Conservation (phyloP, 2,797 vertebrate genomes). For the Danio jaintianensis region DNA sequence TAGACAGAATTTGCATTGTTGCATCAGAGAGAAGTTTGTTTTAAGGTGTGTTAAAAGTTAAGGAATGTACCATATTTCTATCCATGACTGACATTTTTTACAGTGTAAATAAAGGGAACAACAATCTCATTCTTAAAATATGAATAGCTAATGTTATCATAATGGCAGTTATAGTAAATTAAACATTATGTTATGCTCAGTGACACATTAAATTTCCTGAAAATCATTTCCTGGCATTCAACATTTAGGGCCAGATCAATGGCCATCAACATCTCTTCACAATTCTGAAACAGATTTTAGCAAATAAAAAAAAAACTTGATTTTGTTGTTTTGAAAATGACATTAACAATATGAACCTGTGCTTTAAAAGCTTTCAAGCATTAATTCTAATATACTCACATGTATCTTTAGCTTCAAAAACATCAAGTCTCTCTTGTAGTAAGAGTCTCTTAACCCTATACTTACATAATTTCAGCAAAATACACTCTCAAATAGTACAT, state of each 20-base stretch:
- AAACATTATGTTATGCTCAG: no score
- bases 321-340: not conserved
- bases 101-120: no score
- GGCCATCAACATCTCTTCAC: not conserved
- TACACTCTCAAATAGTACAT: not conserved
- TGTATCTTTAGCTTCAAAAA: not conserved
- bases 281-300: not conserved
- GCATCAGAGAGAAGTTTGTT: no score
- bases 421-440: not conserved
- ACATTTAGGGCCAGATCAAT: not conserved
- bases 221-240: not conserved
- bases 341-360: not conserved
- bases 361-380: not conserved
- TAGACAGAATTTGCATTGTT: no score
- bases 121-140: no score
- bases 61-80: no score
- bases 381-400: not conserved
- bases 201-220: no score
- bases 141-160: no score
- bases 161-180: no score
- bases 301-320: not conserved
- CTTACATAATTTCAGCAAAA: slow-evolving; percentile 14
- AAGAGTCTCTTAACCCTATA: slow-evolving; percentile 1
- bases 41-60: no score
- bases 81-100: no score